phyloP scores from a whole-genome alignment of 2,797 vertebrate species.

The Neosilurus mollespiculum region DNA sequence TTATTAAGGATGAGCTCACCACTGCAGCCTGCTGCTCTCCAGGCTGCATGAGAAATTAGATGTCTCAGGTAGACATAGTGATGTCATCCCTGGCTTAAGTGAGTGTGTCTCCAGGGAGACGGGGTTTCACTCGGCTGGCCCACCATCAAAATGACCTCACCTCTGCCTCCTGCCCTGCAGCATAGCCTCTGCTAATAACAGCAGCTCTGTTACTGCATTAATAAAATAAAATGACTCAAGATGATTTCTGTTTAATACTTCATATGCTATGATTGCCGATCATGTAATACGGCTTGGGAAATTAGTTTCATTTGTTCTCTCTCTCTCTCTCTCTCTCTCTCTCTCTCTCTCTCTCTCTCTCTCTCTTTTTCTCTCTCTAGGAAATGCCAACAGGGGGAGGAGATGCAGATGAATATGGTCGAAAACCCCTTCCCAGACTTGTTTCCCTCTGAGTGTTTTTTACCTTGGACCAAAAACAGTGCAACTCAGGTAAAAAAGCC shows the following conservation, averaged over 20 bases:
- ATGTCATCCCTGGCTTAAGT: conserved; percentile 51
- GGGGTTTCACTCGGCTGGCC: conserved; percentile 45
- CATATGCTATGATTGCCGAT: background rate
- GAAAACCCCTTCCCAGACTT: conserved; percentile 86
- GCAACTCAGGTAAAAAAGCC: conserved; percentile 82
- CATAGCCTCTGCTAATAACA: conserved; percentile 28
- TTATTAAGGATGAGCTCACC: conserved; percentile 49
- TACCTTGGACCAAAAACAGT: conserved; percentile 85
- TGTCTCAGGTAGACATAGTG: conserved; percentile 52
- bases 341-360: conserved; percentile 32
- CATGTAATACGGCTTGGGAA: background rate
- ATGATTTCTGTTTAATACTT: conserved; percentile 24
- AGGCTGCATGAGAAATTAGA: conserved; percentile 40
- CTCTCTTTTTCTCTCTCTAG: conserved; percentile 56
- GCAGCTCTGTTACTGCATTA: conserved; percentile 25
- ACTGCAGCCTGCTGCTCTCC: conserved; percentile 37
- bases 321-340: conserved; percentile 23
- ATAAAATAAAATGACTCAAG: background rate
- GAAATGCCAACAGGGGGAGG: conserved; percentile 71
- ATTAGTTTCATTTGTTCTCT: background rate
- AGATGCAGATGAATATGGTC: conserved; percentile 74
- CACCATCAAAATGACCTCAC: conserved; percentile 56
- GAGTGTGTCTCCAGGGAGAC: conserved; percentile 48
- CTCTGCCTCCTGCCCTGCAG: conserved; percentile 46
- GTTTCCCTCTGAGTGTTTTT: conserved; percentile 81